Evolutionary conservation across 2,888 invertebrate species (phyloP), one percentile per base, ranked within the genome.

Genomic region (Hydriomena furcata): DNA sequence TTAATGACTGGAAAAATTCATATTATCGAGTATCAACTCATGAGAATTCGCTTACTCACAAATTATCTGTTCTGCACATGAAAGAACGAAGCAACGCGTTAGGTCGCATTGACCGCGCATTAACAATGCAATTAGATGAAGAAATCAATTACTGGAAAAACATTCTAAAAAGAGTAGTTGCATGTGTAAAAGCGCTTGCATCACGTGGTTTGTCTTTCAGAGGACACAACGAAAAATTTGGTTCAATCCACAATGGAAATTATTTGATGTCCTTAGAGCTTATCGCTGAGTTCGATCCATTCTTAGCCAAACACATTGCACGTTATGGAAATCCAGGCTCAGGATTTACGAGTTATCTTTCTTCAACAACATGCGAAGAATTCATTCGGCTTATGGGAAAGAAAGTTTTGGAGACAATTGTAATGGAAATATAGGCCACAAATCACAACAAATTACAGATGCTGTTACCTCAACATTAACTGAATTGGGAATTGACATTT

Each of bases 61-160:
- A 32, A 42, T 24, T 7, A 7, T 32, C 11, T 24, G n/a, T 32
- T 13, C 31, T 23, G 23, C 31, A 24, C 12, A 36, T 41, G 6
- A 30, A 23, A 10, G 7, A 41, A 5, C 21, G 30, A 41, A 30
- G 12, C 12, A 41, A 11, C 20, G 41, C 21, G 1, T 36, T 24
- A 36, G 37, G 37, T 17, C 31, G 30, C 10, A 34, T 41, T 23
- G 35, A 48, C 12, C 2, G 7, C 6, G 27, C 10, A 13, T 23
- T 48, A 24, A 8, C 7, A 10, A 5, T 23, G 27, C 55, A 57
- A 57, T 24, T 44, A 46, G 28, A 58, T 42, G 48, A 47, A 34
- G 61, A 59, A 54, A 44, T 55, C 21, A 46, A 46, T 49, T 64
- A 60, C 30, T 60, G 60, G 63, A 55, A 32, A 34, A 57, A 61